phyloP scores from a whole-genome alignment of 2,113 vertebrate genomes.

The Holacanthus passer region DNA sequence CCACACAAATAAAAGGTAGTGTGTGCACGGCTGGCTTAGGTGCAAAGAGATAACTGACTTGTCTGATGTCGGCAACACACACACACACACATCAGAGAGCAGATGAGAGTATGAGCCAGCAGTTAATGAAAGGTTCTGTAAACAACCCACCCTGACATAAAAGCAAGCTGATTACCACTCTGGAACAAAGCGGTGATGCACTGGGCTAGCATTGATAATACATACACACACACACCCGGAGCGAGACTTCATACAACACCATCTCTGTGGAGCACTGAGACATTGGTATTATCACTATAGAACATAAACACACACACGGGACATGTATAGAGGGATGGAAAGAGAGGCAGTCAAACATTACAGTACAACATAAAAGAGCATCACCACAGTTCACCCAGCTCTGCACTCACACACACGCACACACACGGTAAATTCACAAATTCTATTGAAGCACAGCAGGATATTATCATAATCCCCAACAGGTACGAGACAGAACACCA shows the following conservation, averaged over 20 bases:
- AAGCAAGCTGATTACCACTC: slow-evolving; percentile 58
- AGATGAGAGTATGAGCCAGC: slow-evolving; percentile 26
- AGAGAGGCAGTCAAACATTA: slow-evolving; percentile 37
- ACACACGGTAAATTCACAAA: slow-evolving; percentile 34
- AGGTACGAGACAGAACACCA: slow-evolving; percentile 66
- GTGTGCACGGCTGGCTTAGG: neutral
- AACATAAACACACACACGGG: slow-evolving; percentile 32
- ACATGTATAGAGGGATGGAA: slow-evolving; percentile 13
- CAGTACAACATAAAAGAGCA: slow-evolving; percentile 50
- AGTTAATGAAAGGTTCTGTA: slow-evolving; percentile 64
- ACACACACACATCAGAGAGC: slow-evolving; percentile 18
- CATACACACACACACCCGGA: neutral
- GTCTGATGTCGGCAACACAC: slow-evolving; percentile 17
- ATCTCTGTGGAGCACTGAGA: slow-evolving; percentile 24
- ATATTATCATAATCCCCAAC: slow-evolving; percentile 73
- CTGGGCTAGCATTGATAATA: slow-evolving; percentile 8
- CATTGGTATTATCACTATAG: slow-evolving; percentile 33
- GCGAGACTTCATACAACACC: slow-evolving; percentile 4
- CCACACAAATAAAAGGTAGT: neutral
- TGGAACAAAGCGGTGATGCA: slow-evolving; percentile 47
- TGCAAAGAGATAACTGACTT: slow-evolving; percentile 10
- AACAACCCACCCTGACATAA: slow-evolving; percentile 60
- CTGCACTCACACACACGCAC: slow-evolving; percentile 27
- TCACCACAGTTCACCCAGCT: slow-evolving; percentile 40
- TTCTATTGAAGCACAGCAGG: slow-evolving; percentile 60